Evolutionary conservation across 2,797 vertebrate genomes (phyloP).

Genomic region (Carapus acus): DNA sequence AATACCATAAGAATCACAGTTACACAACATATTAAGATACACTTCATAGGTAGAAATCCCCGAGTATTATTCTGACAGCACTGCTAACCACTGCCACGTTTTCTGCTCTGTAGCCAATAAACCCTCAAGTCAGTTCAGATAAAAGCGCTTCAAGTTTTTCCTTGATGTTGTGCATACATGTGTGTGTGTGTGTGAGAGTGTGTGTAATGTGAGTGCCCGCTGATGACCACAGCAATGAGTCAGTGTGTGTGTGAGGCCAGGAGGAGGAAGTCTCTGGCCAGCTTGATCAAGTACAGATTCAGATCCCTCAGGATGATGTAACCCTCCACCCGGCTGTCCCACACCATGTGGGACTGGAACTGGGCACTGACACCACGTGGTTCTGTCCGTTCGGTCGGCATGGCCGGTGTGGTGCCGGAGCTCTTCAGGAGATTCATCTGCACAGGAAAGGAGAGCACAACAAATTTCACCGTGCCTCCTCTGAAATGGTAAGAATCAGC

Average conservation of each 20-base stretch:
- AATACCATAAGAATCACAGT: slow-evolving; percentile 53
- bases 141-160: slow-evolving; percentile 1
- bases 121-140: slow-evolving; percentile 6
- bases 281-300: slow-evolving; percentile 69
- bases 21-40: slow-evolving; percentile 4
- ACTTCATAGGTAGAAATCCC: neutral
- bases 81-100: neutral
- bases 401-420: slow-evolving; percentile 19
- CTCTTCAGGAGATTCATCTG: slow-evolving; percentile 52
- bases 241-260: slow-evolving; percentile 52
- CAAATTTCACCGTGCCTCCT: slow-evolving; percentile 24
- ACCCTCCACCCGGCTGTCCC: slow-evolving; percentile 65
- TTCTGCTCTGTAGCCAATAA: too few species aligned
- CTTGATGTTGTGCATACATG: neutral
- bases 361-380: neutral
- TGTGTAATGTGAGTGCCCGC: too few species aligned
- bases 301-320: slow-evolving; percentile 75
- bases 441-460: slow-evolving; percentile 23
- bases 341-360: slow-evolving; percentile 33
- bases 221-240: slow-evolving; percentile 2
- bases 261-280: slow-evolving; percentile 71
- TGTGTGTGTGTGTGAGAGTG: neutral
- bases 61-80: slow-evolving; percentile 2
- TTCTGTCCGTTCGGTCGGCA: neutral
- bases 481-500: neutral